A percentile compares a stretch with the other conserved stretches of the same genome.
These are phyloP conservation scores for Parotia lawesii DNA, from an alignment of 2,113 vertebrate genomes.

Conservation along the genomic window DNA sequence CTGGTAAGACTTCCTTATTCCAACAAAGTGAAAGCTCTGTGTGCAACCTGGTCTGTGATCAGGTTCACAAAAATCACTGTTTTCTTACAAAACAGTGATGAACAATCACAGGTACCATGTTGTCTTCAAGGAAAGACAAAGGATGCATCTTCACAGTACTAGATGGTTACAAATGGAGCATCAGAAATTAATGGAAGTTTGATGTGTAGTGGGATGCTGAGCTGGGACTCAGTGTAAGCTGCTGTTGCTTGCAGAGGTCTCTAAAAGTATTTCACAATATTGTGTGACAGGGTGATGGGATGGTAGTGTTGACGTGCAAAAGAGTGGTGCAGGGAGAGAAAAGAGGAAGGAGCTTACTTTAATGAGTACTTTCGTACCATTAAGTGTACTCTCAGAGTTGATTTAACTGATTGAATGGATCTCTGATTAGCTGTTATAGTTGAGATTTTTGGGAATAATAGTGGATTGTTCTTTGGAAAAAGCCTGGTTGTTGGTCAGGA, in stretches of 20 bases:
- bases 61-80: background rate
- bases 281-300: background rate
- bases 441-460: background rate
- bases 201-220: background rate
- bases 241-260: background rate
- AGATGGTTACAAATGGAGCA: background rate
- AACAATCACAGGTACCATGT: background rate
- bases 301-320: background rate
- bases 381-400: background rate
- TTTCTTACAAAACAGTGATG: background rate
- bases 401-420: background rate
- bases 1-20: background rate
- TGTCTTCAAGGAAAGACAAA: background rate
- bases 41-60: background rate
- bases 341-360: background rate
- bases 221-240: background rate
- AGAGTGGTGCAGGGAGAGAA: background rate
- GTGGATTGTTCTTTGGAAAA: background rate
- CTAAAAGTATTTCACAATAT: background rate
- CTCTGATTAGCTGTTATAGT: background rate
- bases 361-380: background rate
- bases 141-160: background rate
- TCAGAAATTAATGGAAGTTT: background rate
- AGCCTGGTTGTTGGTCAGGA: background rate
- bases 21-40: background rate